phyloP scores from a whole-genome alignment of 2,113 vertebrate species.

The Sminthopsis crassicaudata region DNA sequence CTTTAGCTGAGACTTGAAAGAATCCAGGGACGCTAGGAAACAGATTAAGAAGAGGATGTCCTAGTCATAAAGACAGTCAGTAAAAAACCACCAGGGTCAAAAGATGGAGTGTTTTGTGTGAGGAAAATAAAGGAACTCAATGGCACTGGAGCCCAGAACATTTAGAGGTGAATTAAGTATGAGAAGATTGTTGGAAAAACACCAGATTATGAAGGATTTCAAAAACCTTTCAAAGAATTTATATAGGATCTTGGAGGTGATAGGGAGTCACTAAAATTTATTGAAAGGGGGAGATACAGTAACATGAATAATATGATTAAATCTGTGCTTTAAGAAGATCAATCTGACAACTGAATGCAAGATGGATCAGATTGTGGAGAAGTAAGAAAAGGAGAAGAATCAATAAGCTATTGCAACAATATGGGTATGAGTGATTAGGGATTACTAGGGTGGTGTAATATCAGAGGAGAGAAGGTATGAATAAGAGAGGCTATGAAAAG shows the following conservation, averaged over 20 bases:
- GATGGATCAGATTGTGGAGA: background rate
- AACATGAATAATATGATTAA: background rate
- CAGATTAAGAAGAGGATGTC: background rate
- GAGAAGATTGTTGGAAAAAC: background rate
- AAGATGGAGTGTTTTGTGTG: background rate
- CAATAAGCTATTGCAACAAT: background rate
- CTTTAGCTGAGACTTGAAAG: background rate
- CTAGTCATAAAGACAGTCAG: background rate
- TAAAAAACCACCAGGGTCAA: background rate
- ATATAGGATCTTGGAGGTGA: background rate
- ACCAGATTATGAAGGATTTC: background rate
- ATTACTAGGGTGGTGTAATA: background rate
- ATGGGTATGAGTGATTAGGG: background rate
- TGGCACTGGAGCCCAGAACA: background rate
- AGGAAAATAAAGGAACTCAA: background rate
- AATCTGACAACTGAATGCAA: background rate
- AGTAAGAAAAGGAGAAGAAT: background rate
- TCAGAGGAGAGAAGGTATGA: background rate
- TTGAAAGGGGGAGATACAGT: background rate
- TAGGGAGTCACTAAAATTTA: background rate
- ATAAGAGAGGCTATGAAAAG: background rate
- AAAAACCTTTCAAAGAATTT: background rate
- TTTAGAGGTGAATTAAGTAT: background rate
- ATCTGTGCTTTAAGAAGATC: no score
- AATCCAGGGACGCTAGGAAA: background rate